Conservation (phyloP, 2,888 invertebrate genomes). For the Platypus cylindrus region DNA sequence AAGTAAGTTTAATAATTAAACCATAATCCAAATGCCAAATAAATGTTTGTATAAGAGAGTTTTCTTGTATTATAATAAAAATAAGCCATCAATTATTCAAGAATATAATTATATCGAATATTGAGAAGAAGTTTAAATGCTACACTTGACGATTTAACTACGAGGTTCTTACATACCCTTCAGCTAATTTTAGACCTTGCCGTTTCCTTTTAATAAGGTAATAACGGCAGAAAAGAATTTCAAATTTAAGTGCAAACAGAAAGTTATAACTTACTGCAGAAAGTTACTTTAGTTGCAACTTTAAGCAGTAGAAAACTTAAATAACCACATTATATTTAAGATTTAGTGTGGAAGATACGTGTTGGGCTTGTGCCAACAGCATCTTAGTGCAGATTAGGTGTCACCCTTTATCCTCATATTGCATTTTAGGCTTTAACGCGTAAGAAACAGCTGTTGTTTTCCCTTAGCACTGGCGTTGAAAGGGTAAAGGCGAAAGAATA, state of each 20-base stretch:
- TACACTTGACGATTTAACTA: too few relatives aligned
- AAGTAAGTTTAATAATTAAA: slow-evolving; percentile 58
- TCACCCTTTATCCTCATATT: slow-evolving; percentile 17
- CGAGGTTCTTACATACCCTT: too few relatives aligned
- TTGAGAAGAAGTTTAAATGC: too few relatives aligned
- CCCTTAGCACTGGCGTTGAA: slow-evolving; percentile 11
- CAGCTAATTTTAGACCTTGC: too few relatives aligned
- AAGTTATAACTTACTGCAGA: slow-evolving; percentile 9
- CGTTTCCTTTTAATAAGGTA: too few relatives aligned
- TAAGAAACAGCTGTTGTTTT: slow-evolving; percentile 16
- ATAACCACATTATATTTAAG: slow-evolving; percentile 17
- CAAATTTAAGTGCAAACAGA: too few relatives aligned
- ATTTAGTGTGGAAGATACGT: slow-evolving; percentile 15
- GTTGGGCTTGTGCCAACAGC: slow-evolving; percentile 26
- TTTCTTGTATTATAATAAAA: too few relatives aligned
- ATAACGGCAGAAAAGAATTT: too few relatives aligned
- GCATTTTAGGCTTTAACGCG: slow-evolving; percentile 15
- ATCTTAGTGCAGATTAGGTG: slow-evolving; percentile 28
- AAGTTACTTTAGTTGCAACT: slow-evolving; percentile 13
- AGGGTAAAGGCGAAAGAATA: slow-evolving; percentile 12
- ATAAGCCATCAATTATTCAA: too few relatives aligned
- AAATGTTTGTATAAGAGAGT: too few relatives aligned
- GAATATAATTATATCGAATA: too few relatives aligned
- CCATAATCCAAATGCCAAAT: too few relatives aligned
- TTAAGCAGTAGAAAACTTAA: slow-evolving; percentile 14